Evolutionary conservation across 2,888 invertebrate genomes (phyloP).

Genomic region (Lasioglossum villosulum): DNA sequence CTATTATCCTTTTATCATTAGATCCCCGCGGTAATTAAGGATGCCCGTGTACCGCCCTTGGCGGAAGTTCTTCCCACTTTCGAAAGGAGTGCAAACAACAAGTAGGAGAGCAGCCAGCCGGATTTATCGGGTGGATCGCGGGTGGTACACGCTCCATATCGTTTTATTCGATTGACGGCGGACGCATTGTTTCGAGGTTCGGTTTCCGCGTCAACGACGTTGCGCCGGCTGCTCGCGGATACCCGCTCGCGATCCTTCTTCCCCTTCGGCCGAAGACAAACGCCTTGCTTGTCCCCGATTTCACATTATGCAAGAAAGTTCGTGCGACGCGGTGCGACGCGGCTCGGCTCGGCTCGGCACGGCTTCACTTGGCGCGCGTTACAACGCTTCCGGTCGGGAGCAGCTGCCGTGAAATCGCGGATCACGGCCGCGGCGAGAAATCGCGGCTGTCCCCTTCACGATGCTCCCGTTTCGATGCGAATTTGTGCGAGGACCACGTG

Average conservation of each 20-base stretch:
- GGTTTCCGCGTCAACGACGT: slow-evolving; percentile 33
- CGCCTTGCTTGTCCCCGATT: slow-evolving; percentile 71
- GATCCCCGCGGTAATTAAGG: slow-evolving; percentile 65
- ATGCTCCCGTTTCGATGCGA: slow-evolving; percentile 54
- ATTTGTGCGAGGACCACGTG: slow-evolving; percentile 56
- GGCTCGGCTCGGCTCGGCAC: slow-evolving; percentile 52
- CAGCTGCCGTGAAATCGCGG: slow-evolving; percentile 72
- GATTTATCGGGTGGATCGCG: slow-evolving; percentile 45
- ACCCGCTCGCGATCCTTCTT: neutral
- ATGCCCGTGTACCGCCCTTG: slow-evolving; percentile 63
- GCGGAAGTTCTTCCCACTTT: slow-evolving; percentile 66
- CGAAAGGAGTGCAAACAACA: slow-evolving; percentile 59
- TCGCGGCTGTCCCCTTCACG: slow-evolving; percentile 66
- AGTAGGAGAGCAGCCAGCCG: slow-evolving; percentile 15
- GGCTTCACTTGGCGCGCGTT: neutral
- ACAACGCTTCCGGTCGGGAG: slow-evolving; percentile 60
- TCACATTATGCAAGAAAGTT: slow-evolving; percentile 77
- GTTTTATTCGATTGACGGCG: slow-evolving; percentile 49
- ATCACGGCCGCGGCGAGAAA: slow-evolving; percentile 75
- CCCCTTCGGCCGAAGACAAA: slow-evolving; percentile 29
- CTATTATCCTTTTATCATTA: slow-evolving; percentile 69
- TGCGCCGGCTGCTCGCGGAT: neutral
- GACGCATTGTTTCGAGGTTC: slow-evolving; percentile 41
- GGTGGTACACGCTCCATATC: slow-evolving; percentile 43
- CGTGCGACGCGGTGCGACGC: slow-evolving; percentile 57